Evolutionary conservation across 92 coral and sea anemone species (phyloP).

Genomic region (Epizoanthus fatuus): DNA sequence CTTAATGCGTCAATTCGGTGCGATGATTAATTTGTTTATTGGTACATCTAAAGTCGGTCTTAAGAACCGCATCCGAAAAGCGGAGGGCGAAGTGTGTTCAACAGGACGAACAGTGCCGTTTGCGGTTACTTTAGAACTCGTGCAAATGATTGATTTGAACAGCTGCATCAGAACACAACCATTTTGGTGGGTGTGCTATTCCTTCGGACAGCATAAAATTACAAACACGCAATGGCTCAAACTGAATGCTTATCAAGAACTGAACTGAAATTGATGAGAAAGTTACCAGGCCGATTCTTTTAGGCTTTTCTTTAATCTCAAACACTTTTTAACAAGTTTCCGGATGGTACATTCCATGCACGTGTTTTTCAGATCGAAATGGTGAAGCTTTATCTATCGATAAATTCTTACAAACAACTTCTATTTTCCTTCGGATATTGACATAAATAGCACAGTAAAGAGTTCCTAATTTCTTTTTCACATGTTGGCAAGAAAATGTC

Average conservation of each 20-base stretch:
- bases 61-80: no score
- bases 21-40: no score
- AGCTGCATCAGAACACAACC: neutral
- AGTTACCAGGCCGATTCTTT: neutral
- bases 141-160: neutral
- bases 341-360: neutral
- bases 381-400: neutral
- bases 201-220: slow-evolving; percentile 5
- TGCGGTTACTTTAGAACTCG: neutral
- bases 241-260: neutral
- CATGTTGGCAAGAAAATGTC: slow-evolving; percentile 3
- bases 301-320: neutral
- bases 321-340: neutral
- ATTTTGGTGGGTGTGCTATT: neutral
- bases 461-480: slow-evolving; percentile 16
- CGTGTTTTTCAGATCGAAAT: slow-evolving; percentile 1
- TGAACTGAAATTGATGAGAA: neutral
- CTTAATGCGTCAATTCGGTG: no score
- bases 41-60: no score
- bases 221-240: slow-evolving; percentile 19
- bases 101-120: no score
- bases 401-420: slow-evolving; percentile 3
- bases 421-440: slow-evolving; percentile 15
- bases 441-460: neutral
- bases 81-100: no score